phyloP scores from a whole-genome alignment of 2,888 invertebrate species.

The Neoaliturus tenellus region DNA sequence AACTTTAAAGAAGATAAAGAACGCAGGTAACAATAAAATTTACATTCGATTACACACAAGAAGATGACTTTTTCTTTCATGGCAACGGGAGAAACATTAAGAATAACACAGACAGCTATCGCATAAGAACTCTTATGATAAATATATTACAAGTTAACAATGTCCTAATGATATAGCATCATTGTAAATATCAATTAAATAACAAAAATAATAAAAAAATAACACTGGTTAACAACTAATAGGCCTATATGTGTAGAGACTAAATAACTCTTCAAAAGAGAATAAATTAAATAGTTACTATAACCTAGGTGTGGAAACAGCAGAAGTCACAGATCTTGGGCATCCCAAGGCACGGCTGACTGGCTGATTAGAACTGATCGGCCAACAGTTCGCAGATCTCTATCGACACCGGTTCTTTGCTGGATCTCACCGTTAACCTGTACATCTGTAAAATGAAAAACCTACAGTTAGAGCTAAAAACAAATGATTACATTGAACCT shows the following conservation, averaged over 20 bases:
- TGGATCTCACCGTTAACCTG: conserved; percentile 97
- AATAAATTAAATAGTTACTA: conserved; percentile 49
- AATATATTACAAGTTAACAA: conserved; percentile 44
- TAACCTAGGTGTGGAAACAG: conserved; percentile 14
- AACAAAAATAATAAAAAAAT: conserved; percentile 51
- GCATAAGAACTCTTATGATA: conserved; percentile 24
- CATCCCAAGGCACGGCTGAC: conserved; percentile 34
- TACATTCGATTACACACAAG: background rate
- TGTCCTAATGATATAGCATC: conserved; percentile 42
- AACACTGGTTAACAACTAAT: conserved; percentile 49
- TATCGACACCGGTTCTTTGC: conserved; percentile 96
- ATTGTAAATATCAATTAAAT: conserved; percentile 46
- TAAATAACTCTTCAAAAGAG: conserved; percentile 52
- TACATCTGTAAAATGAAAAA: conserved; percentile 88
- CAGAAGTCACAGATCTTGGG: background rate
- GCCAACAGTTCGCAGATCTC: conserved; percentile 95
- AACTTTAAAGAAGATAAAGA: too few species aligned
- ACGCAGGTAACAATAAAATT: too few species aligned
- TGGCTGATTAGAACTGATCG: conserved; percentile 91
- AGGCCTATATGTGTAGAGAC: conserved; percentile 40
- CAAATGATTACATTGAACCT: too few species aligned
- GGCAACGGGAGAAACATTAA: conserved; percentile 1
- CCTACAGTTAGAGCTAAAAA: too few species aligned
- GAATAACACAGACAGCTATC: conserved; percentile 41
- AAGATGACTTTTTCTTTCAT: background rate